Evolutionary conservation across 2,797 vertebrate genomes (phyloP).

Genomic region (Brotula barbata): DNA sequence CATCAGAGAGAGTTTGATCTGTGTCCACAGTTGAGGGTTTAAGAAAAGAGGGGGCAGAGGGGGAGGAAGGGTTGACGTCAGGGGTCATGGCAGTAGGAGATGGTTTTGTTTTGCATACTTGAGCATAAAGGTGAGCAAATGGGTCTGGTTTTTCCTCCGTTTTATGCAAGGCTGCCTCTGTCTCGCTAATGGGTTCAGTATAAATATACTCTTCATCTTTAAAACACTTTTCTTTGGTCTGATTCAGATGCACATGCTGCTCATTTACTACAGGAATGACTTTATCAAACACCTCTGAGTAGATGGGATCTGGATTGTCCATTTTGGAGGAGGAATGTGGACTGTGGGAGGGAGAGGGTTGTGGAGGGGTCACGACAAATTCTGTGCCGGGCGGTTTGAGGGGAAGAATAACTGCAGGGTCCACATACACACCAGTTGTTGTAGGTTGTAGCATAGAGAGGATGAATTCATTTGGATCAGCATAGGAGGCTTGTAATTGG

Average conservation of each 20-base stretch:
- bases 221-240: conserved; percentile 57
- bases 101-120: conserved; percentile 57
- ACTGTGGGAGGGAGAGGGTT: not conserved
- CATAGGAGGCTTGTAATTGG: conserved; percentile 67
- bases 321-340: not conserved
- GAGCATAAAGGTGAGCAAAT: conserved; percentile 68
- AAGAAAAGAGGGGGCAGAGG: not conserved
- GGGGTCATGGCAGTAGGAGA: not conserved
- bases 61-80: not conserved
- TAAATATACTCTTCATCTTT: conserved; percentile 57
- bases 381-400: conserved; percentile 52
- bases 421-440: conserved; percentile 48
- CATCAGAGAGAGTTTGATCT: conserved; percentile 34
- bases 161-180: not conserved
- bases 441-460: not conserved
- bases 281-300: conserved; percentile 74
- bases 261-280: conserved; percentile 38
- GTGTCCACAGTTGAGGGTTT: not conserved
- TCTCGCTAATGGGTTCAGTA: conserved; percentile 23
- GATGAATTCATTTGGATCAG: conserved; percentile 61
- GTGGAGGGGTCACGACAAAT: not conserved
- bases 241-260: conserved; percentile 5
- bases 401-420: conserved; percentile 60
- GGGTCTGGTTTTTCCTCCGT: conserved; percentile 45
- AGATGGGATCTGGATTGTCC: conserved; percentile 46